Evolutionary conservation across 2,113 vertebrate species (phyloP), one percentile per base, ranked within the genome.

Genomic region (Eurystomus gularis): DNA sequence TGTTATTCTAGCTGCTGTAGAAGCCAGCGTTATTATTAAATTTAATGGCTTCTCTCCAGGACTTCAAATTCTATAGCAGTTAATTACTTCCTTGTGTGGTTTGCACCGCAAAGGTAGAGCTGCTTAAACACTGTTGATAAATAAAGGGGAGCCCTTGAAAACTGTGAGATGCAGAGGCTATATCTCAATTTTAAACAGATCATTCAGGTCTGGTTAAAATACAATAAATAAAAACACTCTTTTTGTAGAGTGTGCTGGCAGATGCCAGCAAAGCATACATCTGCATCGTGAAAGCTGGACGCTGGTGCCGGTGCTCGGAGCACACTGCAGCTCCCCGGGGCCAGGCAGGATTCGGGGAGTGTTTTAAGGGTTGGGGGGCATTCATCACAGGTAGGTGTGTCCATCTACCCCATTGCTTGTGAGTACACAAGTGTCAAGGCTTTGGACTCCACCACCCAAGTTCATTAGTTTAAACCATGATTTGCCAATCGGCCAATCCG

Each of bases 31-130:
- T 76, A 16, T 77, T 95, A 91, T 86, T 69, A 86, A 72, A 89
- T 89, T 66, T 78, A 93, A 84, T 94, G 69, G 69, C 64, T 82
- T 86, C 64, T 76, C 68, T 86, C 76, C 77, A 80, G 76, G 57
- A 82, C 66, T 93, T 77, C 60, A 84, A 12, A 61, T 62, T 78
- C 84, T 61, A 13, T 44, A 46, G 60, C 55, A 78, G 73, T 94
- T 89, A 89, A 84, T 91, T 52, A 37, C 73, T 82, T 91, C 84
- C 90, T 70, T 7, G 3, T 77, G 84, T 89, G 90, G 87, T 73
- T 91, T 94, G 44, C 6, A 35, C 40, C 10, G 3, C 81, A 70
- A 80, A 94, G 81, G 44, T 81, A 7, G 42, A 89, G 60, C 44
- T 87, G 60, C 39, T 94, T 42, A 69, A 91, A 69, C 24, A 48